These are phyloP conservation scores for Slavum lentiscoides DNA, from an alignment of 2,888 invertebrate species.

Conservation along the genomic window DNA sequence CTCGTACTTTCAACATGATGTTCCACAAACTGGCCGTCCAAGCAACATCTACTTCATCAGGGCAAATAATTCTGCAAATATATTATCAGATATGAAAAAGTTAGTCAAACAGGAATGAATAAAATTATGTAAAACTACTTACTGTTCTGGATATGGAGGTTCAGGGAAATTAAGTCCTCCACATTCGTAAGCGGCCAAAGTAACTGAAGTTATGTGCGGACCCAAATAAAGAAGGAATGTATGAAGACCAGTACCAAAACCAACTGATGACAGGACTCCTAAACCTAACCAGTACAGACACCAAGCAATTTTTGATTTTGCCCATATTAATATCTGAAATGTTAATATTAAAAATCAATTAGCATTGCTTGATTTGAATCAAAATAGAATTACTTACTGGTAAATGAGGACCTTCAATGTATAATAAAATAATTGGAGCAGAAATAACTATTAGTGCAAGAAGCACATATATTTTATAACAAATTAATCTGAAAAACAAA, in stretches of 20 bases:
- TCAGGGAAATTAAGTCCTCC: conserved; percentile 91
- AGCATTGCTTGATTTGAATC: conserved; percentile 60
- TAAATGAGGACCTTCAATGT: conserved; percentile 71
- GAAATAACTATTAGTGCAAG: conserved; percentile 63
- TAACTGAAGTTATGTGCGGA: conserved; percentile 98
- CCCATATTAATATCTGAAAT: conserved; percentile 38
- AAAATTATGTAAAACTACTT: conserved; percentile 59
- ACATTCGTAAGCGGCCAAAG: conserved; percentile 97
- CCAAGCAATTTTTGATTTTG: conserved; percentile 64
- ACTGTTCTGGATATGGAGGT: conserved; percentile 98
- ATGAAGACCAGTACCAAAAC: conserved; percentile 96
- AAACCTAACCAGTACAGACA: conserved; percentile 89
- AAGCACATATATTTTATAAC: conserved; percentile 66
- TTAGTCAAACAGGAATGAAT: too few relatives aligned
- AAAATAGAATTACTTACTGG: conserved; percentile 60
- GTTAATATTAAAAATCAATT: conserved; percentile 1
- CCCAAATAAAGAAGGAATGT: conserved; percentile 98
- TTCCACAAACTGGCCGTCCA: conserved; percentile 80
- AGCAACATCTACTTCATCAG: conserved; percentile 68
- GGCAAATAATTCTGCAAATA: conserved; percentile 83
- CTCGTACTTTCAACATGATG: conserved; percentile 91
- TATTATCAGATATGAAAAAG: conserved; percentile 32
- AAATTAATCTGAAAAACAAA: conserved; percentile 66
- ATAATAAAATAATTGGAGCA: conserved; percentile 64
- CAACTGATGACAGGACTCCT: conserved; percentile 95